Base-by-base conservation (phyloP, 2,113 vertebrate genomes). In the Salvator merianae region DNA sequence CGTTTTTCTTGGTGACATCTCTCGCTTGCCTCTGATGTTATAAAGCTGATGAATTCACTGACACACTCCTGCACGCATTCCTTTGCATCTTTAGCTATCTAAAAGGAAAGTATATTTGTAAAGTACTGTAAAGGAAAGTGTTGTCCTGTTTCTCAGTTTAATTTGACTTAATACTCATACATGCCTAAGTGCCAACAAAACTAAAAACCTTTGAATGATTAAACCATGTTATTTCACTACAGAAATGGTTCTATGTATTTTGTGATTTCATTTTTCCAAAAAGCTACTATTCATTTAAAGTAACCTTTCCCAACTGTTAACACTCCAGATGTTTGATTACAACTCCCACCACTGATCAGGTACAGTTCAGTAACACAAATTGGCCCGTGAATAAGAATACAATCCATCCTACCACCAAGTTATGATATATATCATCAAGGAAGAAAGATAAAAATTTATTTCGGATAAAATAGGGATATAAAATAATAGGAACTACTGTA, bases 41-140 rank as follows among this genome's bases (percentile, higher is more conserved):
- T 99, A 90, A 99, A 99, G 93, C 98, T 99, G 95, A 99, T 99
- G 90, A 99, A 99, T 93, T 99, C 99, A 79, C 99, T 99, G 24
- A 99, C 99, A 55, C 99, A 99, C 90, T 99, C 99, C 91, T 99
- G 99, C 81, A 99, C 99, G 0, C 99, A 99, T 89, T 99, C 99
- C 91, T 99, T 99, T 83, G 99, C 98, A 0, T 99, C 99, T 94
- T 99, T 99, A 1, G 99, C 98, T 36, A 99, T 99, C 99, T 99
- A 80, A 83, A 66, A 85, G 5, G 87, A 83, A 81, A 84, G 32
- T 3, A 4, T 20, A 65, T 34, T 3, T 65, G 30, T 74, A 63
- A 82, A 20, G 55, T 20, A 20, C 20, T 20, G 16, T 53, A 14
- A 12, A 50, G 47, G 47, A 53, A 53, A 3, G 50, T 12, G n/a